A percentile compares a stretch with the other conserved stretches of the same genome.
These are phyloP conservation scores for Pachypeltis micranthus DNA, from an alignment of 1,140 invertebrate genomes.

Conservation along the genomic window DNA sequence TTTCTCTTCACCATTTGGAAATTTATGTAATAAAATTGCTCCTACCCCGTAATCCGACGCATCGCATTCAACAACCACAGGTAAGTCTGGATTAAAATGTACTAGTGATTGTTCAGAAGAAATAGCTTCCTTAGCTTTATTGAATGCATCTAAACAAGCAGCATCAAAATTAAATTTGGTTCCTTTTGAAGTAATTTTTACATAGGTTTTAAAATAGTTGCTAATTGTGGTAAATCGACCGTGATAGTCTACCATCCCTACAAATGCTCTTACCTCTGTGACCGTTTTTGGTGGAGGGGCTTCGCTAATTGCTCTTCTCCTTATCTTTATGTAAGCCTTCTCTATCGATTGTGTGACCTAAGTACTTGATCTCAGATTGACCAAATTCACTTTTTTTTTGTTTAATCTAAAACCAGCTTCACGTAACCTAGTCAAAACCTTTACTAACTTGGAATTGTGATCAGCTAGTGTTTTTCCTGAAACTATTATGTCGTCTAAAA, in stretches of 20 bases:
- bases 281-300: constrained; percentile 25
- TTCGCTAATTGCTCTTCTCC: constrained; percentile 29
- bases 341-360: constrained; percentile 30
- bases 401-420: constrained; percentile 11
- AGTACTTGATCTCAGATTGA: constrained; percentile 25
- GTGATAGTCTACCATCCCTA: constrained; percentile 32
- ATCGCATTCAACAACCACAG: constrained; percentile 29
- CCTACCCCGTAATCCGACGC: constrained; percentile 26
- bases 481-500: constrained; percentile 3
- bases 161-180: neutral
- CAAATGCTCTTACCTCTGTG: constrained; percentile 27
- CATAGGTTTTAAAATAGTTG: constrained; percentile 15
- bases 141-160: neutral
- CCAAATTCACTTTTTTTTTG: constrained; percentile 20
- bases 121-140: no score
- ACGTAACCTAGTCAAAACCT: neutral
- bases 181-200: neutral
- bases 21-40: constrained; percentile 23
- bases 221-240: constrained; percentile 28
- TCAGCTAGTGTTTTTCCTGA: neutral
- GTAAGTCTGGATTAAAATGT: constrained; percentile 29
- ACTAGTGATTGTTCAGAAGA: constrained; percentile 22
- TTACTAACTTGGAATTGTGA: neutral
- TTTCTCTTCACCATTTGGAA: constrained; percentile 27
- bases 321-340: constrained; percentile 31